Conservation (phyloP, 2,888 invertebrate species). For the Synanthedon formicaeformis region DNA sequence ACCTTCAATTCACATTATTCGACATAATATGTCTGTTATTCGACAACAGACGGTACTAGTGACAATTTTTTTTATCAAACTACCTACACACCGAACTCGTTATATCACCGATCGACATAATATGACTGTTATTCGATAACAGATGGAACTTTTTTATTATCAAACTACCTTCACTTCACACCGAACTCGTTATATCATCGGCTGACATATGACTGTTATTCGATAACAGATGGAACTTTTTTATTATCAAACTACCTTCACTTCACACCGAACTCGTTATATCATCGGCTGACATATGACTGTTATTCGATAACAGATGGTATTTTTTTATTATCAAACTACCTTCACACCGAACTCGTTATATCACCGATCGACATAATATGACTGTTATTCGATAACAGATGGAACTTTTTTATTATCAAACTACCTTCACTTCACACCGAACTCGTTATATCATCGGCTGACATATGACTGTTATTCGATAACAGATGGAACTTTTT, state of each 20-base stretch:
- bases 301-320: slow-evolving; percentile 49
- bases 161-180: slow-evolving; percentile 28
- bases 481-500: slow-evolving; percentile 41
- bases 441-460: slow-evolving; percentile 6
- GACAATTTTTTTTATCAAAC: no score
- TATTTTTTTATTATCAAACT: slow-evolving; percentile 41
- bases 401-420: slow-evolving; percentile 28
- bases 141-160: slow-evolving; percentile 32
- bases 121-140: slow-evolving; percentile 49
- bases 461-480: slow-evolving; percentile 43
- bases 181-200: no score
- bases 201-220: no score
- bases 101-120: slow-evolving; percentile 42
- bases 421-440: slow-evolving; percentile 45
- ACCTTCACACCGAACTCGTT: slow-evolving; percentile 10
- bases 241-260: neutral
- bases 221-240: neutral
- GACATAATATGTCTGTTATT: no score
- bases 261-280: no score
- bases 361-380: slow-evolving; percentile 45
- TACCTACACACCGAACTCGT: slow-evolving; percentile 3
- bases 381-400: slow-evolving; percentile 46
- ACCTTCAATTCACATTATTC: no score
- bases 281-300: slow-evolving; percentile 35
- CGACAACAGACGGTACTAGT: no score